Evolutionary conservation across 2,888 invertebrate genomes (phyloP).

Genomic region (Trachelus stipa): DNA sequence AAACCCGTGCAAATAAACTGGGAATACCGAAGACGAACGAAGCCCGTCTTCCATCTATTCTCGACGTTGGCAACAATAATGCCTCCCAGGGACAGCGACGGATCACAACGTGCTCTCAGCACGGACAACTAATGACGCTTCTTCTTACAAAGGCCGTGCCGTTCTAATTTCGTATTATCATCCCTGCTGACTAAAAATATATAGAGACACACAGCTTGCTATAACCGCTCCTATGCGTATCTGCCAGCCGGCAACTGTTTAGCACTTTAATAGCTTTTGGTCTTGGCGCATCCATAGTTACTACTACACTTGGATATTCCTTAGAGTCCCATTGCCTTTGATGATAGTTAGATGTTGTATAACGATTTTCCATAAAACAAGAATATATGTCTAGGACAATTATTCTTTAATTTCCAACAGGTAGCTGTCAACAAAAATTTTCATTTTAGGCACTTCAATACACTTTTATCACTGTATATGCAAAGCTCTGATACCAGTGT

Average conservation of each 20-base stretch:
- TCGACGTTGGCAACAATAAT: constrained; percentile 47
- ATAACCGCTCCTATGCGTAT: background rate
- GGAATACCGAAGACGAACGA: constrained; percentile 21
- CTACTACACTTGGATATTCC: background rate
- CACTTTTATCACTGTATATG: background rate
- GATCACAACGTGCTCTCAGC: constrained; percentile 33
- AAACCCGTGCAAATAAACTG: constrained; percentile 23
- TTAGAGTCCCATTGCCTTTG: background rate
- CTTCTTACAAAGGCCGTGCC: constrained; percentile 41
- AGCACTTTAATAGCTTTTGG: background rate
- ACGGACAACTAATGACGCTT: constrained; percentile 43
- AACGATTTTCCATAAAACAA: background rate
- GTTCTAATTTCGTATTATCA: constrained; percentile 46
- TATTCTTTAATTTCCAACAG: background rate
- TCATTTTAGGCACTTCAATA: background rate
- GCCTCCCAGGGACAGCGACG: constrained; percentile 43
- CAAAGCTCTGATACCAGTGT: background rate
- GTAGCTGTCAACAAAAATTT: background rate
- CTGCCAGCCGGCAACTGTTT: constrained; percentile 1
- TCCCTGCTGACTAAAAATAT: constrained; percentile 31
- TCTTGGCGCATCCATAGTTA: background rate
- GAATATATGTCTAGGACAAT: background rate
- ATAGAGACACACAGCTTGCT: background rate
- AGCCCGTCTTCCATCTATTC: constrained; percentile 37
- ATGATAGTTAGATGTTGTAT: background rate